These are phyloP conservation scores for Cyprinella venusta DNA, from an alignment of 2,797 vertebrate species.

Conservation along the genomic window DNA sequence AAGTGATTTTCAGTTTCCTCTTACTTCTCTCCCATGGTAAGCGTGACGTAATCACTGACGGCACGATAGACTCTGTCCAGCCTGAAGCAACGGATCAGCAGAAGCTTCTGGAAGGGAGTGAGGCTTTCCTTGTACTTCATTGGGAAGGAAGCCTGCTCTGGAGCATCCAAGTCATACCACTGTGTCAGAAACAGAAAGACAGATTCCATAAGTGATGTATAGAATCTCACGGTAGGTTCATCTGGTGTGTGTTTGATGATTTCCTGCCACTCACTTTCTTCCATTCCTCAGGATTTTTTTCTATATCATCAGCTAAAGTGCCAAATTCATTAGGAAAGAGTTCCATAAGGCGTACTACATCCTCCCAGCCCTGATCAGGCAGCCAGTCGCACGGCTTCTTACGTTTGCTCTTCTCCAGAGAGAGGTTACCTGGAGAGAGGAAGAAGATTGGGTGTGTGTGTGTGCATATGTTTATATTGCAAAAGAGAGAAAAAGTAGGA, in stretches of 20 bases:
- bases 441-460: not conserved
- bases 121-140: slow-evolving; percentile 80
- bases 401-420: slow-evolving; percentile 87
- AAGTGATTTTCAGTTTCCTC: slow-evolving; percentile 49
- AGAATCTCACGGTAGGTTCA: not conserved
- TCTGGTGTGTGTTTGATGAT: not conserved
- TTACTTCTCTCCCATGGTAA: slow-evolving; percentile 91
- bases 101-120: slow-evolving; percentile 88
- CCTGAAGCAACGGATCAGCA: slow-evolving; percentile 92
- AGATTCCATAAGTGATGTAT: not conserved
- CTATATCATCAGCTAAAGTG: slow-evolving; percentile 85
- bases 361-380: slow-evolving; percentile 94
- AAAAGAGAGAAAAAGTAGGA: not conserved
- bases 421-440: slow-evolving; percentile 84
- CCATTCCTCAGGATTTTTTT: slow-evolving; percentile 80
- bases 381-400: slow-evolving; percentile 89
- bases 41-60: slow-evolving; percentile 86
- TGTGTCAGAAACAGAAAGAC: slow-evolving; percentile 60
- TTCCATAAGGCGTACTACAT: slow-evolving; percentile 85
- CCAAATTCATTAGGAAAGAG: slow-evolving; percentile 84
- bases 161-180: slow-evolving; percentile 92
- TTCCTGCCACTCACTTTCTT: slow-evolving; percentile 79
- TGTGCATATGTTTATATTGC: not conserved
- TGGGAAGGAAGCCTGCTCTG: slow-evolving; percentile 85
- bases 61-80: slow-evolving; percentile 92